Conservation (phyloP, 1,140 invertebrate genomes). For the Meloidogyne hapla region DNA sequence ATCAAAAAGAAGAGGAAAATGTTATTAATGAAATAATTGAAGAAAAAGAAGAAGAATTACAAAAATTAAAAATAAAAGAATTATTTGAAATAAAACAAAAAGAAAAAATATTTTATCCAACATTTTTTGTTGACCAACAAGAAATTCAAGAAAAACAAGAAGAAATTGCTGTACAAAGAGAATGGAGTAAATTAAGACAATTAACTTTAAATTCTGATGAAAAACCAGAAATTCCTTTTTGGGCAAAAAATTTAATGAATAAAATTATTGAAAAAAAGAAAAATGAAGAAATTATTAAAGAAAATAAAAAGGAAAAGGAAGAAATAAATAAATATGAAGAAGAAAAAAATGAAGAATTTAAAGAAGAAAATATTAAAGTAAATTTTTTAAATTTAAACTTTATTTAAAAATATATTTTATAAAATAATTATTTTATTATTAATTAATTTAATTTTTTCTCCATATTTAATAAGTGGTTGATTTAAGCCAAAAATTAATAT, state of each 20-base stretch:
- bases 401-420: too few species aligned
- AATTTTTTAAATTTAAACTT: too few species aligned
- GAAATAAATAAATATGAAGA: not conserved
- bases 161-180: not conserved
- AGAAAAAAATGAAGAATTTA: not conserved
- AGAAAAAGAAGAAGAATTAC: not conserved
- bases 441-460: too few species aligned
- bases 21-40: not conserved
- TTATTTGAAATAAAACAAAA: not conserved
- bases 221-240: not conserved
- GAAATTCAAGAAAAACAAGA: not conserved
- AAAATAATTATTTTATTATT: too few species aligned
- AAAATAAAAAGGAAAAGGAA: not conserved
- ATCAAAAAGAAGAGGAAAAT: not conserved
- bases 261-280: not conserved
- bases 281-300: not conserved
- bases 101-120: not conserved
- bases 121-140: not conserved
- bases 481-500: too few species aligned
- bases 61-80: not conserved
- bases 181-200: slow-evolving; percentile 6
- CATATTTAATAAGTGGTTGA: too few species aligned
- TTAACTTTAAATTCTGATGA: not conserved
- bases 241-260: not conserved
- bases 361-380: too few species aligned